Evolutionary conservation across 2,113 vertebrate species (phyloP).

Genomic region (Rhea americana): DNA sequence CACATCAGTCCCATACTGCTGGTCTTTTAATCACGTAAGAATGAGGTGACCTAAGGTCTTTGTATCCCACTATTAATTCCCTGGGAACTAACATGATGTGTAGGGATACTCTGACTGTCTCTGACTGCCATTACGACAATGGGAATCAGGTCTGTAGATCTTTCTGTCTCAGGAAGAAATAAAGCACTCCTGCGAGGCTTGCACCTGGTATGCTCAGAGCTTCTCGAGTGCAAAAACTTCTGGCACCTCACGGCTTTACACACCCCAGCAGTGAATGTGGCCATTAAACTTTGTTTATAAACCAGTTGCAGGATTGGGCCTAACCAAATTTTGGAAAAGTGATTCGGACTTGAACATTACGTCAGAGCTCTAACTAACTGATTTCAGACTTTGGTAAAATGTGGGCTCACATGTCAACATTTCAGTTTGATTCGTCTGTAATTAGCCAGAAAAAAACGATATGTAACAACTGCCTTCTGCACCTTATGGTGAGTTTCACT

Average conservation of each 20-base stretch:
- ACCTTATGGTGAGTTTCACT: not conserved
- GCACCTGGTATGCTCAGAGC: not conserved
- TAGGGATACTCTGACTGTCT: not conserved
- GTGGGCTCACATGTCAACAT: not conserved
- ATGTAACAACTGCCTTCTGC: not conserved
- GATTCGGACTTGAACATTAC: not conserved
- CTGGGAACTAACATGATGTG: not conserved
- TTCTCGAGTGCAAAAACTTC: not conserved
- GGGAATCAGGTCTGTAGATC: not conserved
- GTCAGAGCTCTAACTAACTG: not conserved
- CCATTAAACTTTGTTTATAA: not conserved
- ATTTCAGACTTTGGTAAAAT: not conserved
- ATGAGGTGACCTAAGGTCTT: not conserved
- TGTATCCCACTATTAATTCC: accelerated
- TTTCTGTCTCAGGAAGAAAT: not conserved
- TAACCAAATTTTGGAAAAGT: not conserved
- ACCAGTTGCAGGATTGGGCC: not conserved
- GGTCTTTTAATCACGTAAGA: not conserved
- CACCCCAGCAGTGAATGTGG: not conserved
- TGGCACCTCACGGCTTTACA: not conserved
- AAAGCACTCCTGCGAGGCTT: not conserved
- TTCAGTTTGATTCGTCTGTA: not conserved
- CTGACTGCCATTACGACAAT: not conserved
- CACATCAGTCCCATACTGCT: not conserved
- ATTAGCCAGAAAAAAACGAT: not conserved